Percentiles rank a stretch among this genome's conserved stretches.
These are phyloP conservation scores for Notothenia coriiceps DNA, from an alignment of 2,113 vertebrate species.

Conservation along the genomic window DNA sequence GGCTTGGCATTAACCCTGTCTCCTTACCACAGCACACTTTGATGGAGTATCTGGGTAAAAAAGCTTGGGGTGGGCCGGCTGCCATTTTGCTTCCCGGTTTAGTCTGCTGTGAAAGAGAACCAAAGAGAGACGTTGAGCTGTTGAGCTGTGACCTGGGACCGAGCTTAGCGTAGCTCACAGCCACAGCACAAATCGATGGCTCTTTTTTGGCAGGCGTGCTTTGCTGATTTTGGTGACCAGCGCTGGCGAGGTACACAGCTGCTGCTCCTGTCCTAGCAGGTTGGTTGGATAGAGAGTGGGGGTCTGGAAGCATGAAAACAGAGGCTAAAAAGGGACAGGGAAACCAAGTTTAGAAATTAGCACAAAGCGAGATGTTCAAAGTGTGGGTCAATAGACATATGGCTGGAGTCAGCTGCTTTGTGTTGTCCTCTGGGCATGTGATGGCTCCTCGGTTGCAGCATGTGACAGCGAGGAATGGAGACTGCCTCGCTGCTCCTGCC, in stretches of 20 bases:
- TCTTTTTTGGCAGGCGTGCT: constrained; percentile 25
- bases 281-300: neutral
- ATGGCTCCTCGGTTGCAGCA: constrained; percentile 1
- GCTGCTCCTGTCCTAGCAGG: constrained; percentile 14
- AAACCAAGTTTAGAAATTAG: neutral
- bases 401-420: constrained; percentile 40
- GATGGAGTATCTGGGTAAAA: constrained; percentile 66
- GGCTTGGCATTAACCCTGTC: constrained; percentile 62
- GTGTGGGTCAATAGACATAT: constrained; percentile 51
- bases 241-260: constrained; percentile 4
- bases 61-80: constrained; percentile 58
- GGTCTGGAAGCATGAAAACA: neutral
- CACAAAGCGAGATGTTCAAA: constrained; percentile 28
- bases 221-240: constrained; percentile 43
- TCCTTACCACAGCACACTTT: constrained; percentile 62
- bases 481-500: constrained; percentile 10
- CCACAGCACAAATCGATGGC: constrained; percentile 48
- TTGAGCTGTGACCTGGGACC: constrained; percentile 60
- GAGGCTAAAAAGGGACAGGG: neutral
- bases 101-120: constrained; percentile 58
- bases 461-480: constrained; percentile 44
- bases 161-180: constrained; percentile 35
- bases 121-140: constrained; percentile 26
- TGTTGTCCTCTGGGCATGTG: constrained; percentile 23
- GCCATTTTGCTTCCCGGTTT: constrained; percentile 42